Base-by-base conservation (phyloP, 2,888 invertebrate genomes). In the Hyposoter dolosus region DNA sequence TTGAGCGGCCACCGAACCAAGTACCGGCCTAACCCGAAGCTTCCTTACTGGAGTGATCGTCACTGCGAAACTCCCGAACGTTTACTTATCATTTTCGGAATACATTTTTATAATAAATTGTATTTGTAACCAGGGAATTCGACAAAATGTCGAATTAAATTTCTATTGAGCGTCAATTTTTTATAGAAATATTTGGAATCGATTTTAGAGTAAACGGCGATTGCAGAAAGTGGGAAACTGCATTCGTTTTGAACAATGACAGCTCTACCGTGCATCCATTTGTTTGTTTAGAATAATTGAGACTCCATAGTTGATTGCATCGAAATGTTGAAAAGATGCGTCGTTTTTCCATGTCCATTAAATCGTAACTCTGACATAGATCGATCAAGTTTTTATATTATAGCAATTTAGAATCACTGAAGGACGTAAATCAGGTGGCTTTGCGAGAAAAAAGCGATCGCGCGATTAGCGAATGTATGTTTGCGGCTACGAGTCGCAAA, bases 401-500 rank as follows among this genome's bases (percentile, higher is more conserved):
- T 5, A 60, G 28, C 9, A 15, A n/a, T 28, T 3, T 19, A 19
- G 43, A 68, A 68, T 12, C 19, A 56, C 12, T 5, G 3, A 40
- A 56, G 15, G n/a, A 40, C 35, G n/a, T 53, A 69, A 78, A 56
- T n/a, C 43, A 40, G 32, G 2, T 23, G 60, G 3, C 28, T 43
- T 1, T 23, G 32, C 56, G 56, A 17, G 17, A 47, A 63, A 66
- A 19, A 56, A 56, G 17, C 10, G n/a, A 83, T 56, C 68, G 10
- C 68, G 63, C 50, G 23, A 75, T 75, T 69, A 9, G 7, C n/a
- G 45, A 68, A 47, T 68, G 74, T 68, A 10, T 28, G 12, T 28
- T n/a, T 4, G 47, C 19, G 40, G n/a, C 45, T 15, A 65, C 19
- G 10, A 12, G 45, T 35, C 35, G 15, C 60, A 28, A 40, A 45